phyloP scores from a whole-genome alignment of 2,797 vertebrate species.

The Basileuterus tristriatus region DNA sequence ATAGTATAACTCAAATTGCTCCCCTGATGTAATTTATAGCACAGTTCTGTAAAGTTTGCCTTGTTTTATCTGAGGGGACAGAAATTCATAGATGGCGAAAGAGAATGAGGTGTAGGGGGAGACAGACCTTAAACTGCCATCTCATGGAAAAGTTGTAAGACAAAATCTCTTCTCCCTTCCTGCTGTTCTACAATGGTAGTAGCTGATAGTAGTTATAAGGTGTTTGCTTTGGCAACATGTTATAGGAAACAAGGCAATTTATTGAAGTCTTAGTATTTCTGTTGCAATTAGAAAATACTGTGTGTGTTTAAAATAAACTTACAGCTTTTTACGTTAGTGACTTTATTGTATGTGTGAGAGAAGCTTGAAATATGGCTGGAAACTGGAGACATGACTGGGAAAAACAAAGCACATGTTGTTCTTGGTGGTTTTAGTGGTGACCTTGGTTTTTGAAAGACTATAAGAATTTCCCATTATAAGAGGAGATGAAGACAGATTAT shows the following conservation, averaged over 20 bases:
- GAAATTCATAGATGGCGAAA: background rate
- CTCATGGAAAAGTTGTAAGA: background rate
- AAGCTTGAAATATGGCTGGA: background rate
- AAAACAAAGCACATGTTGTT: background rate
- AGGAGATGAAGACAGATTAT: background rate
- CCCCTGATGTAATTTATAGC: background rate
- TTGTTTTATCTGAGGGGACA: background rate
- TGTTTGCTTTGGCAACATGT: background rate
- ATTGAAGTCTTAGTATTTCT: background rate
- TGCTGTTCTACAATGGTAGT: background rate
- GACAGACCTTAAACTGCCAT: background rate
- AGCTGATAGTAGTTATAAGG: background rate
- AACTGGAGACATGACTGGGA: background rate
- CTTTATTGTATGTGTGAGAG: background rate
- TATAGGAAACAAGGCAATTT: background rate
- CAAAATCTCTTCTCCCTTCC: background rate
- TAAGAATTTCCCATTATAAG: background rate
- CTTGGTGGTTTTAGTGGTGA: background rate
- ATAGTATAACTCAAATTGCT: background rate
- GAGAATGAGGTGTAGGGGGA: background rate
- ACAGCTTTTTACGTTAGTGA: background rate
- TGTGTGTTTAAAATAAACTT: background rate
- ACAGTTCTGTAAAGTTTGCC: background rate
- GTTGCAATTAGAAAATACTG: background rate
- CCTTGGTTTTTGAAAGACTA: background rate